These are phyloP conservation scores for Athetis lepigone DNA, from an alignment of 2,888 invertebrate species.

Conservation along the genomic window DNA sequence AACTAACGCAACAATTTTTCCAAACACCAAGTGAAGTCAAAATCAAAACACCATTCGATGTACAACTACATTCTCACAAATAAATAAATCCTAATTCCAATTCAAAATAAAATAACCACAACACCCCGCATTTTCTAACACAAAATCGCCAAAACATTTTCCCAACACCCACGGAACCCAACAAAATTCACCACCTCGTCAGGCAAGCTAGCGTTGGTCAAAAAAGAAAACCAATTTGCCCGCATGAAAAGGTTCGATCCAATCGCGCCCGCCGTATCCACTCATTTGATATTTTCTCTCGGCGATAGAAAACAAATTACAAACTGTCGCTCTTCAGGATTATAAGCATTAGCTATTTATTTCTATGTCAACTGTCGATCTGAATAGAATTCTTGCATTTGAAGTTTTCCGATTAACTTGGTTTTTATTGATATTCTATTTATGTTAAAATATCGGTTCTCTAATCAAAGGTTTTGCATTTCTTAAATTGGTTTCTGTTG, in stretches of 20 bases:
- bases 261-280: conserved; percentile 86
- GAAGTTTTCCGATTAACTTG: conserved; percentile 86
- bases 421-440: conserved; percentile 69
- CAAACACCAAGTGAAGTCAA: no score
- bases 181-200: conserved; percentile 83
- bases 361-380: conserved; percentile 87
- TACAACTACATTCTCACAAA: no score
- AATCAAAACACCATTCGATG: no score
- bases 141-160: conserved; percentile 3
- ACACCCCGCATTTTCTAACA: neutral
- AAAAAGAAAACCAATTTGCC: conserved; percentile 90
- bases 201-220: conserved; percentile 81
- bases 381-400: conserved; percentile 80
- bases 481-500: conserved; percentile 67
- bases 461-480: conserved; percentile 75
- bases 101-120: neutral
- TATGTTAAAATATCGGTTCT: conserved; percentile 64
- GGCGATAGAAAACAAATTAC: conserved; percentile 88
- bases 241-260: conserved; percentile 90
- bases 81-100: no score
- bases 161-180: conserved; percentile 64
- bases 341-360: conserved; percentile 80
- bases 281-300: conserved; percentile 89
- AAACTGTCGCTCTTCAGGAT: conserved; percentile 82
- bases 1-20: no score